phyloP scores from a whole-genome alignment of 2,797 vertebrate species.

The Adrianichthys oophorus region DNA sequence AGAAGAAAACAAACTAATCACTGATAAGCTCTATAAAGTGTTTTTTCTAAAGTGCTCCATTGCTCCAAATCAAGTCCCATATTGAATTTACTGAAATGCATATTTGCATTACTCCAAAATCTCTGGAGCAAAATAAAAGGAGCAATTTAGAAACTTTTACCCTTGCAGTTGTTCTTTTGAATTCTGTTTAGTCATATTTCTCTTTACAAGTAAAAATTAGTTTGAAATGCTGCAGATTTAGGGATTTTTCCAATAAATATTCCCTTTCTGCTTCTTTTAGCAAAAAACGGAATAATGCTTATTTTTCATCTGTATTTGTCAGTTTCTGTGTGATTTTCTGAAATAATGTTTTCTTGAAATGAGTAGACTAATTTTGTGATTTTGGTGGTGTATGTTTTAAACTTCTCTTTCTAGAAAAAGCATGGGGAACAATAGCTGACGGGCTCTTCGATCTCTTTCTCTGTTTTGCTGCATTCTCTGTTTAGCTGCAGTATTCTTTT shows the following conservation, averaged over 20 bases:
- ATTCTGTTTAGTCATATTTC: constrained; percentile 15
- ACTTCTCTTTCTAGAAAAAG: constrained; percentile 23
- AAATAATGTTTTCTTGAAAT: constrained; percentile 9
- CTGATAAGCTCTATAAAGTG: background rate
- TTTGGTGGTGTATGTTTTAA: constrained; percentile 3
- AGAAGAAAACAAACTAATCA: too few relatives aligned
- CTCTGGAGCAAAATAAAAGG: constrained; percentile 11
- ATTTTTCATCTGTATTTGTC: constrained; percentile 20
- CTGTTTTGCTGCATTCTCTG: background rate
- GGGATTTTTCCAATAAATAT: constrained; percentile 49
- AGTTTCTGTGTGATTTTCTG: constrained; percentile 9
- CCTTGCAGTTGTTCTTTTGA: constrained; percentile 16
- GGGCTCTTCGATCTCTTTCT: constrained; percentile 28
- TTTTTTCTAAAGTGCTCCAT: constrained; percentile 56
- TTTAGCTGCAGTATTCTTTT: constrained; percentile 6
- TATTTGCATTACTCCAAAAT: background rate
- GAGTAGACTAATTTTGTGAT: background rate
- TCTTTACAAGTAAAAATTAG: constrained; percentile 24
- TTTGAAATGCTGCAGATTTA: constrained; percentile 46
- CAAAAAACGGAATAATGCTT: constrained; percentile 7
- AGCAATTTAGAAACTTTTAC: constrained; percentile 53
- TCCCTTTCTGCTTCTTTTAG: constrained; percentile 38
- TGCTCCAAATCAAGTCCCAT: background rate
- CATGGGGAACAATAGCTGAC: constrained; percentile 37
- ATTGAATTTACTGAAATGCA: background rate